A percentile compares a stretch with the other conserved stretches of the same genome.
Evolutionary conservation across 1,140 invertebrate species (phyloP).

Genomic region (Philopotamus ludificatus): DNA sequence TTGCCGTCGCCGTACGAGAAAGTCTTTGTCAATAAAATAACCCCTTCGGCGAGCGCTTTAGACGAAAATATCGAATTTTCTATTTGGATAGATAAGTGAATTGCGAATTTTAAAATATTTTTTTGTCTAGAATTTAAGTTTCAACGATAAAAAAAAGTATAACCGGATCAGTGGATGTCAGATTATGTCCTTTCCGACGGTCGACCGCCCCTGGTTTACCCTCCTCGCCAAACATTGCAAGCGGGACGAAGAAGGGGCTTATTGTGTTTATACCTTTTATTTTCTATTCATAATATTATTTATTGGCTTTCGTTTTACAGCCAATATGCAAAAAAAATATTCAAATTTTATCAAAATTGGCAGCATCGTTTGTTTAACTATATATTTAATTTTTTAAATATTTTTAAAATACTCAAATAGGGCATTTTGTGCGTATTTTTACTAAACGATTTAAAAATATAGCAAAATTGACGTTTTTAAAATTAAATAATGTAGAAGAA

Average conservation of each 20-base stretch:
- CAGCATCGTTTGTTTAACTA: too few relatives aligned
- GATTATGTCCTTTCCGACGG: constrained; percentile 31
- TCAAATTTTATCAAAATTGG: too few relatives aligned
- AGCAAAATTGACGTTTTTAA: too few relatives aligned
- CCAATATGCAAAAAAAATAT: neutral
- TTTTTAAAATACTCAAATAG: too few relatives aligned
- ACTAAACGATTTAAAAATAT: too few relatives aligned
- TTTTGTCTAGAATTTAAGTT: constrained; percentile 2
- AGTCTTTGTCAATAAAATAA: constrained; percentile 2
- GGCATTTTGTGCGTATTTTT: too few relatives aligned
- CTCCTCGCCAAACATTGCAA: constrained; percentile 29
- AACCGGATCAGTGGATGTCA: constrained; percentile 22
- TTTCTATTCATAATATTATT: constrained; percentile 42
- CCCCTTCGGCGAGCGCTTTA: neutral
- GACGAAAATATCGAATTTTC: neutral
- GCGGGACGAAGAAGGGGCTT: constrained; percentile 30
- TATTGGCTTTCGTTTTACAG: constrained; percentile 38
- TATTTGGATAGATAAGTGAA: neutral
- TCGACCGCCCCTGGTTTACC: constrained; percentile 19
- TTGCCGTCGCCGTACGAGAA: neutral
- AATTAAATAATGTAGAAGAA: too few relatives aligned
- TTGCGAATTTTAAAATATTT: constrained; percentile 19
- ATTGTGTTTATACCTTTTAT: constrained; percentile 42
- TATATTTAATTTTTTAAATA: too few relatives aligned
- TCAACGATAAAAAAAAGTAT: constrained; percentile 13